A percentile compares a stretch with the other conserved stretches of the same genome.
Conservation (phyloP, 1,140 invertebrate species). For the honey bee (Apis mellifera) region DNA sequence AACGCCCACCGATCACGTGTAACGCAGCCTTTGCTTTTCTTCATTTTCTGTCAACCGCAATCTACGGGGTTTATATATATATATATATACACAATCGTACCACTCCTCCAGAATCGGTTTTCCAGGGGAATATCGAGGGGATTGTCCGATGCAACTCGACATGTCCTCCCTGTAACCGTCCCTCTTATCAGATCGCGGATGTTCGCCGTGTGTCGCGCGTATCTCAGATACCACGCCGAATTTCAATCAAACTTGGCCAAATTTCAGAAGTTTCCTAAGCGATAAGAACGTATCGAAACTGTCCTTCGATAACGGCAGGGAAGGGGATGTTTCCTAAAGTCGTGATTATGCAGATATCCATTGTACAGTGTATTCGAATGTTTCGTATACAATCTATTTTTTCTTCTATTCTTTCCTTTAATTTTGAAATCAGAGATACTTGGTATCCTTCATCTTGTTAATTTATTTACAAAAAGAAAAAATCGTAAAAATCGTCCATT, state of each 20-base stretch:
- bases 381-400: not conserved
- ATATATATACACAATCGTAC: not conserved
- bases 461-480: too few species aligned
- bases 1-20: not conserved
- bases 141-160: not conserved
- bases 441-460: too few species aligned
- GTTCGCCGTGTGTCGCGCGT: conserved; percentile 23
- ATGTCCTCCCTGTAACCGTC: conserved; percentile 44
- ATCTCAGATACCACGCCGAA: conserved; percentile 52
- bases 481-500: too few species aligned
- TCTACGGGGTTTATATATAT: not conserved
- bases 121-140: not conserved
- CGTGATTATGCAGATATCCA: not conserved
- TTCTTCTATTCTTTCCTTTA: too few species aligned
- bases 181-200: conserved; percentile 41
- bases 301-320: conserved; percentile 24
- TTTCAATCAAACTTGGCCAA: conserved; percentile 65
- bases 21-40: not conserved
- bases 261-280: conserved; percentile 46
- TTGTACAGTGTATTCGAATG: not conserved
- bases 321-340: not conserved
- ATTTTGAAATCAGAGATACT: not conserved
- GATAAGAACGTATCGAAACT: conserved; percentile 32
- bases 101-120: not conserved
- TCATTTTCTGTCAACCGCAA: not conserved